phyloP scores from a whole-genome alignment of 2,888 invertebrate species.

The Agrotis ipsilon region DNA sequence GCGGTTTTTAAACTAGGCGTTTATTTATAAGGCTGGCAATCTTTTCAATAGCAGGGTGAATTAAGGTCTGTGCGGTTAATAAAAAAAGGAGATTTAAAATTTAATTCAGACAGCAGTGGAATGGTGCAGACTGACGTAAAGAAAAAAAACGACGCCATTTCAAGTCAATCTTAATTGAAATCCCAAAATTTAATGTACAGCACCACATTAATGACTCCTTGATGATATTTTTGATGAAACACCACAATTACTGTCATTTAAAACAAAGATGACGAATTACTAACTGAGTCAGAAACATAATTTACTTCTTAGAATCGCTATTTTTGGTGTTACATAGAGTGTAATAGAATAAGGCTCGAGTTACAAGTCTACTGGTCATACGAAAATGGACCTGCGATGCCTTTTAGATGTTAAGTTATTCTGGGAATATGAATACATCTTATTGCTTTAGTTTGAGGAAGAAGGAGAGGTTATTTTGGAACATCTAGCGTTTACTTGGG shows the following conservation, averaged over 20 bases:
- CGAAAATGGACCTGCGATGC: slow-evolving; percentile 4
- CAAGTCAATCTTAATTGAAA: not conserved
- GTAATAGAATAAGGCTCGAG: slow-evolving; percentile 28
- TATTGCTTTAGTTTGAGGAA: not conserved
- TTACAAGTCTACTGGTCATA: slow-evolving; percentile 37
- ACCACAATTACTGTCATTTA: slow-evolving; percentile 29
- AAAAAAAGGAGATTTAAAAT: too few species aligned
- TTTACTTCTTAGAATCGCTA: slow-evolving; percentile 54
- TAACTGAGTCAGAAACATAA: slow-evolving; percentile 26
- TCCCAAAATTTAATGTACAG: not conserved
- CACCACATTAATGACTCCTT: not conserved
- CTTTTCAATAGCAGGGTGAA: too few species aligned
- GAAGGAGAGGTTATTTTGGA: not conserved
- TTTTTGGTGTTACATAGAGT: slow-evolving; percentile 21
- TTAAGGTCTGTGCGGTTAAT: too few species aligned
- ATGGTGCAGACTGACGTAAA: too few species aligned
- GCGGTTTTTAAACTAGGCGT: not conserved
- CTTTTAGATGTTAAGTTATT: slow-evolving; percentile 33
- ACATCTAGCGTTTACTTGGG: not conserved
- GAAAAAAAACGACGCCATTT: too few species aligned
- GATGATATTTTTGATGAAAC: slow-evolving; percentile 2
- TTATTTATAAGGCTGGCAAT: too few species aligned
- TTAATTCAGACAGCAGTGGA: too few species aligned
- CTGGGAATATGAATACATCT: slow-evolving; percentile 25
- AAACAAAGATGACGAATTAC: slow-evolving; percentile 27